These are phyloP conservation scores for Pyrochroa serraticornis DNA, from an alignment of 2,888 invertebrate species.

Conservation along the genomic window DNA sequence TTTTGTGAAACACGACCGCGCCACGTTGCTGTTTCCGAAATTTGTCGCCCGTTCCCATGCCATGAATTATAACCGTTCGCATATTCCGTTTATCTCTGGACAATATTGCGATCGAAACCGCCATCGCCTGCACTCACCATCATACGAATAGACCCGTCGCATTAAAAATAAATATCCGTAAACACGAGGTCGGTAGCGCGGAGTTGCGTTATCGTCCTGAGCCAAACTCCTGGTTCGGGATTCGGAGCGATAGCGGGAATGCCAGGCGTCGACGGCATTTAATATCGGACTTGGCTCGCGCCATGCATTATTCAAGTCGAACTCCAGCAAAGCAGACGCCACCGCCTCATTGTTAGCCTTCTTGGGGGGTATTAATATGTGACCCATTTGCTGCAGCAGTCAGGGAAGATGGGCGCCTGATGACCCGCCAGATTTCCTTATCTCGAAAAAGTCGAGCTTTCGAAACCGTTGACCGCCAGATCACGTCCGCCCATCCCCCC, in stretches of 20 bases:
- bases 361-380: slow-evolving; percentile 19
- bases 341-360: slow-evolving; percentile 26
- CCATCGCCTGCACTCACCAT: too few relatives aligned
- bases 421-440: slow-evolving; percentile 3
- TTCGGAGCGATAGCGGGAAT: slow-evolving; percentile 14
- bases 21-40: too few relatives aligned
- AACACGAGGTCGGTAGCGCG: slow-evolving; percentile 2
- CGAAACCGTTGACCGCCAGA: too few relatives aligned
- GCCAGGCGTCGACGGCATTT: slow-evolving; percentile 38
- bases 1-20: too few relatives aligned
- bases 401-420: background rate
- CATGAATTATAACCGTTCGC: too few relatives aligned
- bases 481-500: too few relatives aligned
- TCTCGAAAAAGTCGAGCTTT: too few relatives aligned
- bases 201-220: slow-evolving; percentile 6
- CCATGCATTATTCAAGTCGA: slow-evolving; percentile 43
- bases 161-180: slow-evolving; percentile 11
- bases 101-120: too few relatives aligned
- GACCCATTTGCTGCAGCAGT: slow-evolving; percentile 1
- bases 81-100: too few relatives aligned
- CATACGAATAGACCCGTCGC: background rate
- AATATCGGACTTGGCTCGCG: slow-evolving; percentile 44
- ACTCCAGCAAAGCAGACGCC: slow-evolving; percentile 26
- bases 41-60: too few relatives aligned
- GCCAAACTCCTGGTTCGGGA: slow-evolving; percentile 16